Base-by-base conservation (phyloP, 2,113 vertebrate genomes). In the Gyps fulvus region DNA sequence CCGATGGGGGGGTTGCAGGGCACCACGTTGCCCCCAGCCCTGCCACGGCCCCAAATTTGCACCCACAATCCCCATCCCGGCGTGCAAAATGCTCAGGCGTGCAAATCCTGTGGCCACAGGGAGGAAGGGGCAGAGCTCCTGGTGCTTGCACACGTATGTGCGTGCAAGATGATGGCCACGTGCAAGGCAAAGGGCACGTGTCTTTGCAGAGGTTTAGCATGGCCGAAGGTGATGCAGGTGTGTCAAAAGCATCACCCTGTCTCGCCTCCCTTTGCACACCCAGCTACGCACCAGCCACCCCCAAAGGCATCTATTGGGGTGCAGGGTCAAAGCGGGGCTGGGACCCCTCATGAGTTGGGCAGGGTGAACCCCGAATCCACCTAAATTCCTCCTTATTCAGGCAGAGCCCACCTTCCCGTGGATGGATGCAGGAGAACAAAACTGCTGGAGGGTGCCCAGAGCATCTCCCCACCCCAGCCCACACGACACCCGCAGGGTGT, bases 401-500 rank as follows among this genome's bases (percentile, higher is more conserved):
- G 55, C n/a, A 49, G 17, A 42, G 15, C 29, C 40, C 38, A 7
- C 7, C 27, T 38, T 52, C 43, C 61, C 4, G 0, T 0, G 2
- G 50, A 1, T 16, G 54, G 45, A 10, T 17, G 36, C 0, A 5
- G 50, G 27, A 0, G 3, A 7, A 7, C 1, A 5, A 6, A 43
- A 32, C 7, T 59, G 26, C 38, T 8, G 47, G n/a, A 22, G 22
- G 61, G 40, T 17, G 9, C 4, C 57, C 19, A 3, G 79, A 71
- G 57, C 57, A 38, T 21, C 20, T 31, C 21, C 63, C 22, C 18
- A 2, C 18, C 55, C n/a, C 23, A 16, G 19, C 16, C 20, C 43
- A 21, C 1, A 2, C 6, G 6, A 4, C 1, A 6, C 10, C 23
- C 16, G 1, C 0, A 3, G 49, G 12, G 1, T 7, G 12, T 2